These are phyloP conservation scores for Luperina nickerlii DNA, from an alignment of 2,888 invertebrate species.

Conservation along the genomic window DNA sequence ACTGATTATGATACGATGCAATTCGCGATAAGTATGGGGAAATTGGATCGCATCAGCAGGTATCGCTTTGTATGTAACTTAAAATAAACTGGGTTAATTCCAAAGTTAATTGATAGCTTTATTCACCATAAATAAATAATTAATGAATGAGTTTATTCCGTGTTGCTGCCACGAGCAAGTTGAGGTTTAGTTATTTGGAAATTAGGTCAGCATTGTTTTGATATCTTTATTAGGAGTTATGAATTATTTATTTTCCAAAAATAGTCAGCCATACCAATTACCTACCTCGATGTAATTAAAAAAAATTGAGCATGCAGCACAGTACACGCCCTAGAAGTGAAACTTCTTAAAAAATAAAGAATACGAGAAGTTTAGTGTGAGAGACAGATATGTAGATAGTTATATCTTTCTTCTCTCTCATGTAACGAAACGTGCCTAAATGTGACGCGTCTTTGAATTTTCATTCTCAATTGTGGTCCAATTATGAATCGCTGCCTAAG, in stretches of 20 bases:
- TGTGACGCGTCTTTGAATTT: background rate
- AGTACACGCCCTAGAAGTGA: background rate
- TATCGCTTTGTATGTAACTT: background rate
- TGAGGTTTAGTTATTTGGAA: constrained; percentile 23
- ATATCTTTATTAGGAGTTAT: background rate
- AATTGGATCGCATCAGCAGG: background rate
- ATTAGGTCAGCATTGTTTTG: constrained; percentile 18
- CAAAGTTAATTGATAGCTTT: constrained; percentile 28
- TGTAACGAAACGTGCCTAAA: background rate
- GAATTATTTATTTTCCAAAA: background rate
- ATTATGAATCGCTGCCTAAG: background rate
- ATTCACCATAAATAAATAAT: constrained; percentile 42
- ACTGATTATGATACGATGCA: no score
- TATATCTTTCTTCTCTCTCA: background rate
- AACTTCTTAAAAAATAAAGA: background rate
- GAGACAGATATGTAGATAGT: no score
- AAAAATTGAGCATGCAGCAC: background rate
- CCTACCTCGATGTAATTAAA: background rate
- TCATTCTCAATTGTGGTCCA: background rate
- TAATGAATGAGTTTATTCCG: constrained; percentile 35
- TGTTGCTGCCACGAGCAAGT: constrained; percentile 4
- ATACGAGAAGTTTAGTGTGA: background rate
- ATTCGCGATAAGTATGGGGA: background rate
- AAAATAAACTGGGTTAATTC: constrained; percentile 12
- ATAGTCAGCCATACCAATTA: background rate